Evolutionary conservation across 35 echinoderm and acorn worm species (phyloP).

Genomic region (Ophiothrix spiculata): DNA sequence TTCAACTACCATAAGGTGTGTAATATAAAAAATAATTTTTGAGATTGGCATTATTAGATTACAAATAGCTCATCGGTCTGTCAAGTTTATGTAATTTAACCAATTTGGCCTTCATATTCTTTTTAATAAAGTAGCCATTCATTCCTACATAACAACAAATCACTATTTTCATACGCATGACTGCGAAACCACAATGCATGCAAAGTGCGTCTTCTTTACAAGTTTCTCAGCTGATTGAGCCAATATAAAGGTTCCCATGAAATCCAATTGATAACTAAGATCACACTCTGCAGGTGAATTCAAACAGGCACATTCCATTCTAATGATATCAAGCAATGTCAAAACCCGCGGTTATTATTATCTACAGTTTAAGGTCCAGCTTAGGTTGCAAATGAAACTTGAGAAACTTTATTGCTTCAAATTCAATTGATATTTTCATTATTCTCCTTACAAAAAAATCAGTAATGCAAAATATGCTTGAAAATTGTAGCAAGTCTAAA

Average conservation of each 20-base stretch:
- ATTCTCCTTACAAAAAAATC: not conserved
- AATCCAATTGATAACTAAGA: too few relatives aligned
- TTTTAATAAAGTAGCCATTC: too few relatives aligned
- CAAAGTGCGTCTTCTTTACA: too few relatives aligned
- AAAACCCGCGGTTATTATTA: not conserved
- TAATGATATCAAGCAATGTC: not conserved
- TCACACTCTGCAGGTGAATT: not conserved
- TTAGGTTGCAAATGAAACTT: not conserved
- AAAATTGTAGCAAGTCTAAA: not conserved
- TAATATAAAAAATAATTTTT: too few relatives aligned
- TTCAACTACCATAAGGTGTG: too few relatives aligned
- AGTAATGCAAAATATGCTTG: not conserved
- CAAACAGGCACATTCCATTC: not conserved
- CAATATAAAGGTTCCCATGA: not conserved
- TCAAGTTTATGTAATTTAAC: too few relatives aligned
- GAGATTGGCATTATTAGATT: too few relatives aligned
- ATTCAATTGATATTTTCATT: conserved; percentile 13
- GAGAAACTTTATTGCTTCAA: not conserved
- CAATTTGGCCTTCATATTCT: too few relatives aligned
- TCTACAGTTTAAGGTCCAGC: too few relatives aligned
- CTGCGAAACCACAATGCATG: not conserved
- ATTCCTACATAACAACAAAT: too few relatives aligned
- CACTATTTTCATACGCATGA: not conserved
- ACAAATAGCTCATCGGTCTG: too few relatives aligned
- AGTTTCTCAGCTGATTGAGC: too few relatives aligned